Base-by-base conservation (phyloP, 2,888 invertebrate species). In the Aphelenchoides bicaudatus region DNA sequence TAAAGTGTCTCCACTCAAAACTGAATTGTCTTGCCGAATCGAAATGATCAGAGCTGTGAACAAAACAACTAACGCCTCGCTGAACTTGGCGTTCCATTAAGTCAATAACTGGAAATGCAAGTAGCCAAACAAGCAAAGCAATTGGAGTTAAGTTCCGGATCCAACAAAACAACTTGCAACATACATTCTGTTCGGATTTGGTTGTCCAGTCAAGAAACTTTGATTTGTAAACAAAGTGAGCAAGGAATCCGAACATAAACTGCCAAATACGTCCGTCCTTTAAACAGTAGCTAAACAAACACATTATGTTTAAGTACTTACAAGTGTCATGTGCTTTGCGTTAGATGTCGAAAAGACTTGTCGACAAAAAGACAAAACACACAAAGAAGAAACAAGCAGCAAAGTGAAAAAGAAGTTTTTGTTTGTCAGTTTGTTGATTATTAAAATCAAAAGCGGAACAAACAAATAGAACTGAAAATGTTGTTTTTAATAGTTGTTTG, bases 211-310 rank as follows among this genome's bases (percentile, higher is more conserved):
- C 34, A n/a, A 34, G 34, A 34, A 34, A n/a, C 34, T 34, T 34
- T n/a, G 43, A 43, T 10, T 43, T n/a, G 43, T 43, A 25, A 8
- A 25, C 43, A 25, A 19, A 43, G 10, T 43, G 43, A 6, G 43
- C 43, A n/a, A 43, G 23, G 43, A 43, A 43, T 6, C 43, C 43
- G 23, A 43, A 43, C 43, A 43, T 43, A n/a, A 43, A 43, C 43
- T 43, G 43, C 43, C 43, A 43, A 6, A 43, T 25, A 25, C 43
- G 43, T n/a, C 21, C 10, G 43, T 43, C 43, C n/a, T n/a, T n/a
- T n/a, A n/a, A n/a, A n/a, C n/a, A n/a, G n/a, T n/a, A n/a, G n/a
- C n/a, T n/a, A n/a, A n/a, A n/a, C 23, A 43, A 43, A n/a, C 16
- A 43, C 43, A 43, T 43, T n/a, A n/a, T n/a, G n/a, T n/a, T n/a